Base-by-base conservation (phyloP, 2,888 invertebrate genomes). In the Trichogramma dendrolimi region DNA sequence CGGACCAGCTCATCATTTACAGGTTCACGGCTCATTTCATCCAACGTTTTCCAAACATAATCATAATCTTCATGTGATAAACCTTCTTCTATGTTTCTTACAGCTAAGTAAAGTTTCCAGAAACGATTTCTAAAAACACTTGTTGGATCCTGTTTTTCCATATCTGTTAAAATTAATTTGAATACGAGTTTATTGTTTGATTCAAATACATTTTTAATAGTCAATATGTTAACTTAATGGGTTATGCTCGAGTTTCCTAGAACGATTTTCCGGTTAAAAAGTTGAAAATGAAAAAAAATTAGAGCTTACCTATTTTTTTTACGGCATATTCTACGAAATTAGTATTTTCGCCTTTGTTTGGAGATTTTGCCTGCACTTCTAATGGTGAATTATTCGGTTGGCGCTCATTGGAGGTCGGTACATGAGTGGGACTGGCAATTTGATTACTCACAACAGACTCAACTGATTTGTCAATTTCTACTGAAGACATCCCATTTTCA, bases 1-100 rank as follows among this genome's bases (percentile, higher is more conserved):
- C 65, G 60, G 46, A 69, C 69, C 1, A 70, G 8, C 5, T 68
- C 55, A 55, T 64, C 55, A 2, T 68, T 52, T 46, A 61, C 38
- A 6, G 58, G 47, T 39, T 64, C 59, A 61, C 62, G 44, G 49
- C 47, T 11, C 52, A 65, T 64, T n/a, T 49, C 58, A 42, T 70
- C 62, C 49, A 76, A 58, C 11, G 70, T 66, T 7, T 66, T 55
- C 61, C 71, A 69, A 8, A 73, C 70, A 43, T 68, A 62, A 4
- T 67, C 62, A 55, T 75, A 75, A 65, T 76, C 71, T 4, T 65
- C 10, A 54, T 71, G 63, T 6, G 56, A 49, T 6, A 76, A 66
- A 43, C 70, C 72, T 38, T 68, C 54, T 47, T 68, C 59, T 4
- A 76, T 56, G 8, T 59, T 67, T 4, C 68, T 38, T 10, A 73